Percentiles rank a stretch among this genome's conserved stretches.
Conservation (phyloP, 1,140 invertebrate genomes). For the Eumaeus atala region DNA sequence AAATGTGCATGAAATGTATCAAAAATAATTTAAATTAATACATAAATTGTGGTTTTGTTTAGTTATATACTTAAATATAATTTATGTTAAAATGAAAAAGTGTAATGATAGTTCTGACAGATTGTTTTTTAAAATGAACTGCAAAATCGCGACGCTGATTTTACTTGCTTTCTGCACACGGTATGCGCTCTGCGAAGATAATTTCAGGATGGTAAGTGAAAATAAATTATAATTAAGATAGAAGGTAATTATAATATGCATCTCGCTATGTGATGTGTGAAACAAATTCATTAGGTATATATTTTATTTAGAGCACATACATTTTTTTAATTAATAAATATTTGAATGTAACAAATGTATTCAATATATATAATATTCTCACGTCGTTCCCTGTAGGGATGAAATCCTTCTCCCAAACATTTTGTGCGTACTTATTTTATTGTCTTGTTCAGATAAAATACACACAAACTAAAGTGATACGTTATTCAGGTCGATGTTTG, state of each 20-base stretch:
- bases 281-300: constrained; percentile 6
- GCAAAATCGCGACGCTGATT: constrained; percentile 25
- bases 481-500: too few species aligned
- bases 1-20: not conserved
- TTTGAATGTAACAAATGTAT: too few species aligned
- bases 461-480: too few species aligned
- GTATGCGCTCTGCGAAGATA: constrained; percentile 44
- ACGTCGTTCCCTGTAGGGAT: too few species aligned
- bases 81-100: not conserved
- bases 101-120: constrained; percentile 23
- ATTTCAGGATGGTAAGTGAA: constrained; percentile 57
- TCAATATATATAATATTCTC: too few species aligned
- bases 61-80: not conserved
- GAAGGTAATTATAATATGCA: not conserved
- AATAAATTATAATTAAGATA: constrained; percentile 27
- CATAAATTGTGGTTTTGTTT: not conserved
- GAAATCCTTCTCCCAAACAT: too few species aligned
- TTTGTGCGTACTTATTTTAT: too few species aligned
- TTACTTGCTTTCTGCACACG: constrained; percentile 61
- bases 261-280: constrained; percentile 12
- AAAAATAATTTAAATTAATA: not conserved
- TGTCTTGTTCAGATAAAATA: too few species aligned
- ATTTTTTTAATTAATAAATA: too few species aligned
- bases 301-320: too few species aligned
- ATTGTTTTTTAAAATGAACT: constrained; percentile 40